Conservation (phyloP, 2,113 vertebrate genomes). For the Nansenia antarctica region DNA sequence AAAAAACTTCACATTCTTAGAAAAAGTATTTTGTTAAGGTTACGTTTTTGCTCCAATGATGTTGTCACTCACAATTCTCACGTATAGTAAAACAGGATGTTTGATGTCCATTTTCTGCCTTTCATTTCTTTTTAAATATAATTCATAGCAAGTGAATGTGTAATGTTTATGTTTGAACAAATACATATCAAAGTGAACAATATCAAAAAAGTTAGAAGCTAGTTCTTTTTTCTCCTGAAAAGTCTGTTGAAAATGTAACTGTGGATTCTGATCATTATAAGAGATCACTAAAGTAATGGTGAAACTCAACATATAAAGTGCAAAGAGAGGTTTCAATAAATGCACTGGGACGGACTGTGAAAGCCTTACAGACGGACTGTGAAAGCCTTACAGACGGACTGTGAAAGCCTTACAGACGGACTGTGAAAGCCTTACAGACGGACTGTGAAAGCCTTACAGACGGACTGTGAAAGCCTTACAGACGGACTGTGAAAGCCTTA, state of each 20-base stretch:
- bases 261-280: conserved; percentile 37
- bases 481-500: no score
- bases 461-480: no score
- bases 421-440: no score
- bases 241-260: conserved; percentile 48
- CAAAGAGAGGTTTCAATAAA: conserved; percentile 67
- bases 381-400: no score
- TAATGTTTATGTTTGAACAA: conserved; percentile 11
- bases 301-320: conserved; percentile 68
- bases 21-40: background rate
- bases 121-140: conserved; percentile 23
- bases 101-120: conserved; percentile 26
- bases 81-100: conserved; percentile 26
- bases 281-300: conserved; percentile 60
- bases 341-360: conserved; percentile 66
- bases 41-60: conserved; percentile 8
- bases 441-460: no score
- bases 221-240: conserved; percentile 56
- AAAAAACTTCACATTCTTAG: background rate
- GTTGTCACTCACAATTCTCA: conserved; percentile 35
- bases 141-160: conserved; percentile 36
- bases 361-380: no score
- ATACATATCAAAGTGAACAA: conserved; percentile 52
- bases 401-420: no score
- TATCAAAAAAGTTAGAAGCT: conserved; percentile 55